Evolutionary conservation across 2,797 vertebrate genomes (phyloP).

Genomic region (Gymnoscopelus braueri): DNA sequence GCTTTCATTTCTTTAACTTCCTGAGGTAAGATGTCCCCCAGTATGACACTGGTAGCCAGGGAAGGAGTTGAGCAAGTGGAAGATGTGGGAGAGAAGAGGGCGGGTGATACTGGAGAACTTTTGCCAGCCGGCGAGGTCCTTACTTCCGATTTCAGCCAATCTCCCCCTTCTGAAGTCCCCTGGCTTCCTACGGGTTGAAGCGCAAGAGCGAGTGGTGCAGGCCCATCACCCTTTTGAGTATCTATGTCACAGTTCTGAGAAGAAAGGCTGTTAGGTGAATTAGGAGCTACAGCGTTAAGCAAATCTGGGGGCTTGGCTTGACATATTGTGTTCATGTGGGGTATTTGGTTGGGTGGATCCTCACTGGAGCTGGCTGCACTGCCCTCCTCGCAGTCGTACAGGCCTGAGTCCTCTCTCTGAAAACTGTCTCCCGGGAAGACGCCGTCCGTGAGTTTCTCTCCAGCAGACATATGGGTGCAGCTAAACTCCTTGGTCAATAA

Average conservation of each 20-base stretch:
- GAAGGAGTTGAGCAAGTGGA: conserved; percentile 68
- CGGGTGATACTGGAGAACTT: conserved; percentile 88
- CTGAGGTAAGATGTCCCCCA: conserved; percentile 61
- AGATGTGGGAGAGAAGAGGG: conserved; percentile 63
- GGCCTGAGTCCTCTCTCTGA: conserved; percentile 85
- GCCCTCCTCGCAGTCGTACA: conserved; percentile 90
- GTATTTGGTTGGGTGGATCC: conserved; percentile 86
- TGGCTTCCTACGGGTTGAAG: conserved; percentile 54
- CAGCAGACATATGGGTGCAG: conserved; percentile 42
- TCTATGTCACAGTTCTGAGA: conserved; percentile 83
- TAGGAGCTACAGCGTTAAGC: conserved; percentile 28
- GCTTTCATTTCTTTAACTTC: conserved; percentile 87
- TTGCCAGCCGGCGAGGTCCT: conserved; percentile 92
- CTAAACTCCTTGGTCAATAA: conserved; percentile 39
- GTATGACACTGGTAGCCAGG: conserved; percentile 66
- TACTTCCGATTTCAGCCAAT: conserved; percentile 82
- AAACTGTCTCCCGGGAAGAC: conserved; percentile 68
- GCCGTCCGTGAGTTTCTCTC: conserved; percentile 59
- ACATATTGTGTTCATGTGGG: conserved; percentile 81
- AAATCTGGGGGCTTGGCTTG: conserved; percentile 83
- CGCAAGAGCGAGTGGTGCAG: conserved; percentile 55
- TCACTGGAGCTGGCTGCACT: conserved; percentile 87
- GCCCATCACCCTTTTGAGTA: conserved; percentile 76
- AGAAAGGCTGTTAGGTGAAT: conserved; percentile 60
- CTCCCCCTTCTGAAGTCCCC: conserved; percentile 42